Base-by-base conservation (phyloP, 2,797 vertebrate species). In the Falco naumanni region DNA sequence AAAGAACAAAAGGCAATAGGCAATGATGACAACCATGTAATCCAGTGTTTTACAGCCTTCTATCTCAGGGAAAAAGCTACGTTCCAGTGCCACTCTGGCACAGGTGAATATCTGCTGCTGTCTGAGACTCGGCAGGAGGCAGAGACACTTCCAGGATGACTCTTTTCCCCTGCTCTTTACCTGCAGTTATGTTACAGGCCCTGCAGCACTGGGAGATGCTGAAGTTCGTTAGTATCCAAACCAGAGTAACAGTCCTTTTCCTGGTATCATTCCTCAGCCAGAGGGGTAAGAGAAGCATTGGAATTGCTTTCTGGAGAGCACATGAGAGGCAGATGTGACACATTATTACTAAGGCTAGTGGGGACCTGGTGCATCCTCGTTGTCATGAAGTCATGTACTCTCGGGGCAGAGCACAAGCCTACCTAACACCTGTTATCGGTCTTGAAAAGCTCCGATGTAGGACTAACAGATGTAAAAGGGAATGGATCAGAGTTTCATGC, bases 1-100 rank as follows among this genome's bases (percentile, higher is more conserved):
- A 37, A 85, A 90, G 81, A 94, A 93, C 84, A 97, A 87, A 95
- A 96, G 84, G 92, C 92, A 85, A 68, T 94, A 91, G 96, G 82
- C 50, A 54, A 82, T 78, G 89, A 75, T 93, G 96, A 85, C 92
- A 96, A 39, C 82, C 95, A 92, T 85, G 82, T 89, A 96, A 96
- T 96, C 91, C 95, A 95, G 82, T 26, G 69, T 76, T 93, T 76
- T 8, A 7, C 69, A 80, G 69, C 53, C 54, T 94, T 88, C 87
- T 93, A 75, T 96, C 92, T 77, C 39, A 1, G 43, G 87, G 54
- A 76, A 89, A 88, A 96, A 92, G 89, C 96, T 91, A 92, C 3
- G 2, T 91, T 85, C 57, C 70, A 33, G 65, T 94, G 87, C 87
- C 78, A 24, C 57, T 84, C 41, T 0, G 0, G 54, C 61, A 68